Evolutionary conservation across 1,140 invertebrate species (phyloP), one percentile per base, ranked within the genome.

Genomic region (Hylaeus volcanicus): DNA sequence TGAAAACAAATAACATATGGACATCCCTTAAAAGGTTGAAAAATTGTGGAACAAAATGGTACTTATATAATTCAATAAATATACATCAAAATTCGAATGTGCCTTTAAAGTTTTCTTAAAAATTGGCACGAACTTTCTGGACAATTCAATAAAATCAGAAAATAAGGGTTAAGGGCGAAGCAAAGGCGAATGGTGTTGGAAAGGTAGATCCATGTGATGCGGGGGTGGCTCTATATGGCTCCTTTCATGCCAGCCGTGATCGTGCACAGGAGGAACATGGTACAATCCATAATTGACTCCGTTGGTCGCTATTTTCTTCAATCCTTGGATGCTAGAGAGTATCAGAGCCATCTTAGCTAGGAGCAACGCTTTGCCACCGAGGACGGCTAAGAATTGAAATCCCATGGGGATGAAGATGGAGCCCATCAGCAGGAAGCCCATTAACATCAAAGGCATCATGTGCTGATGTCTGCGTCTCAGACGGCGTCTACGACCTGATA

Each of bases 341-440:
- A 97, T 94, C 2, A 97, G 90, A 0, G 96, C 96, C 94, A 97
- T 95, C 92, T 97, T 97, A 1, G 96, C 96, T 60, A 97, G 89
- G 0, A 97, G 86, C 1, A 97, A 87, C 0, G 96, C 96, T 92
- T 97, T 97, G 43, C 96, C 96, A 12, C 96, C 96, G 0, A 97
- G 92, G 0, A 97, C 95, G 0, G 96, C 96, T 0, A 97, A 92
- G 88, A 96, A 96, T 87, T 97, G 96, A 79, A 97, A 97, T 51
- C 96, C 96, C 95, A 97, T 95, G 1, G 96, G 96, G 11, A 96
- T 93, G 0, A 96, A 87, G 1, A 97, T 95, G 84, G 96, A 95
- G 1, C 96, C 95, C 88, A 96, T 95, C 14, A 96, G 94, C 1
- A 96, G 92, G 0, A 96, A 90, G 1, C 96, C 96, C 88, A 96